Percentiles rank a stretch among this genome's conserved stretches.
Conservation (phyloP, 1,140 invertebrate species). For the Stenopsyche tienmushanensis region DNA sequence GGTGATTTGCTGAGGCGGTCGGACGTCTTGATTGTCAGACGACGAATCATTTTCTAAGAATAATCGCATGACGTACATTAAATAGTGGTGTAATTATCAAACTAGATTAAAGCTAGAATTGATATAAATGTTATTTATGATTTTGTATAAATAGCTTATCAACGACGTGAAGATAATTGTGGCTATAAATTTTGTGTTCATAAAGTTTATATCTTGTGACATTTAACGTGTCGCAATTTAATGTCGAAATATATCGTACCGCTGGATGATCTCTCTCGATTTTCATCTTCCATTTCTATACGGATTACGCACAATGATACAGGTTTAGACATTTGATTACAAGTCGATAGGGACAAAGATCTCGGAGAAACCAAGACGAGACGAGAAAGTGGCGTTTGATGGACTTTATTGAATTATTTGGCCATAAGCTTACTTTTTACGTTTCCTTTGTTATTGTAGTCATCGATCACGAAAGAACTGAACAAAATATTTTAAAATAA, state of each 20-base stretch:
- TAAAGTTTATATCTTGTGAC: too few relatives aligned
- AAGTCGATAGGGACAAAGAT: too few relatives aligned
- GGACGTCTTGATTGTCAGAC: slow-evolving; percentile 23
- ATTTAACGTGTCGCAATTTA: too few relatives aligned
- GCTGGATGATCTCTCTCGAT: too few relatives aligned
- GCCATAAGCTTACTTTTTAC: too few relatives aligned
- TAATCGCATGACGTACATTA: not conserved
- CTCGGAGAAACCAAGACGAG: too few relatives aligned
- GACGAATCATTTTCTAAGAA: not conserved
- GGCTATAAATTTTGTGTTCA: not conserved
- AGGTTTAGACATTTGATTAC: slow-evolving; percentile 50
- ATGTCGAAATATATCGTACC: too few relatives aligned
- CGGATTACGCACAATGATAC: slow-evolving; percentile 55
- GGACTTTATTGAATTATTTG: too few relatives aligned
- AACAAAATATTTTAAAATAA: too few relatives aligned
- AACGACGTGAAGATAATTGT: not conserved
- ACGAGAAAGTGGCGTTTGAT: too few relatives aligned
- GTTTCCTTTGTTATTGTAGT: too few relatives aligned
- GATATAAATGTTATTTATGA: not conserved
- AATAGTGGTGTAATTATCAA: not conserved
- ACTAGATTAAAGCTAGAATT: not conserved
- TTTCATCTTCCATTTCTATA: slow-evolving; percentile 49
- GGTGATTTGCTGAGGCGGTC: slow-evolving; percentile 52
- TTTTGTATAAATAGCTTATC: not conserved
- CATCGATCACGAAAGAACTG: too few relatives aligned